Conservation (phyloP, 2,113 vertebrate genomes). For the Stictonetta naevosa region DNA sequence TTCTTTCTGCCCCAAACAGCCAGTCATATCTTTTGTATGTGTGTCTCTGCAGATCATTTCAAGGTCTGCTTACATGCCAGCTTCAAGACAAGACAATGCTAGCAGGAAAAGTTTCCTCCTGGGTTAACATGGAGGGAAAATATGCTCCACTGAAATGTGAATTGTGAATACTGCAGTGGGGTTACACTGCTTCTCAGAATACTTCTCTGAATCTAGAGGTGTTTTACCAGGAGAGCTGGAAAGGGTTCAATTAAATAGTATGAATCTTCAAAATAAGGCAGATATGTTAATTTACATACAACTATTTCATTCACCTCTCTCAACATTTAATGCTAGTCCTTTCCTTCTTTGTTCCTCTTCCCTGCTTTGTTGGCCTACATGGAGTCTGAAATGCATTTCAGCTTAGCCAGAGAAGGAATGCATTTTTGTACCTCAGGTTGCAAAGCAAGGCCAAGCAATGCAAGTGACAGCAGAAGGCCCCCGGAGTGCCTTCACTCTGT, state of each 20-base stretch:
- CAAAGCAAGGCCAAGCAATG: not conserved
- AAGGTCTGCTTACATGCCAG: slow-evolving; percentile 12
- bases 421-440: not conserved
- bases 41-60: slow-evolving; percentile 49
- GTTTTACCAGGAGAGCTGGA: not conserved
- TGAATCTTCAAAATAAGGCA: not conserved
- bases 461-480: not conserved
- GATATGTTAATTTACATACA: not conserved
- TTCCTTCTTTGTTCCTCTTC: not conserved
- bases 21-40: slow-evolving; percentile 51
- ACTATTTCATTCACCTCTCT: not conserved
- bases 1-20: slow-evolving; percentile 44
- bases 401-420: not conserved
- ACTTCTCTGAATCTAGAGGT: not conserved
- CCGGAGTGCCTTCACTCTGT: accelerated
- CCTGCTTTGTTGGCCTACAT: not conserved
- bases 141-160: slow-evolving; percentile 1
- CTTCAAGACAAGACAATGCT: slow-evolving; percentile 43
- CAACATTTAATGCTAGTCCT: not conserved
- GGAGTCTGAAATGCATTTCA: not conserved
- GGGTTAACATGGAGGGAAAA: slow-evolving; percentile 16
- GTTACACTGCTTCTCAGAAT: not conserved
- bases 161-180: not conserved
- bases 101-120: slow-evolving; percentile 13
- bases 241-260: not conserved